These are phyloP conservation scores for Simalia tracyae DNA, from an alignment of 2,797 vertebrate species.

Conservation along the genomic window DNA sequence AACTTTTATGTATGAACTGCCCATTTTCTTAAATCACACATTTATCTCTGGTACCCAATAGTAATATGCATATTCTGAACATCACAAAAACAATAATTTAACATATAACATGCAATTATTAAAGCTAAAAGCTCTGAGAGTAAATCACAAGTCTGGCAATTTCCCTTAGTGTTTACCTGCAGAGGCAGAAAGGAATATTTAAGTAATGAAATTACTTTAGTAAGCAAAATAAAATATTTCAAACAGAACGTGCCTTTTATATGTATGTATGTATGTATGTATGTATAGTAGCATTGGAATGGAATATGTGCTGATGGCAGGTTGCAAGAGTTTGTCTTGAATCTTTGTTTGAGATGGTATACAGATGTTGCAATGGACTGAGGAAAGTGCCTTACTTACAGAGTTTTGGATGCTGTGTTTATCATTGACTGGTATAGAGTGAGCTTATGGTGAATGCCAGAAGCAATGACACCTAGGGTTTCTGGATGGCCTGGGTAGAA, in stretches of 20 bases:
- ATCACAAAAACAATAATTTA: conserved; percentile 60
- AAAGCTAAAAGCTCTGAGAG: conserved; percentile 60
- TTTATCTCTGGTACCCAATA: conserved; percentile 55
- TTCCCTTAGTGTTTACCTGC: conserved; percentile 40
- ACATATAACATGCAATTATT: conserved; percentile 46
- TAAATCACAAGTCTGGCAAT: conserved; percentile 58
- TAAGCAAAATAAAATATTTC: conserved; percentile 44
- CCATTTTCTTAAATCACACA: conserved; percentile 39
- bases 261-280: too few relatives aligned
- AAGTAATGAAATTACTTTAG: conserved; percentile 45
- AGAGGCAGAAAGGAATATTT: conserved; percentile 30
- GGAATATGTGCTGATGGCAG: neutral
- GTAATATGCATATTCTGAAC: conserved; percentile 42
- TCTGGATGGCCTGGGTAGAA: neutral
- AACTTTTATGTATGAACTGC: conserved; percentile 40
- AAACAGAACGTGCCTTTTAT: conserved; percentile 12
- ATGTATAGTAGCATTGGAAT: neutral
- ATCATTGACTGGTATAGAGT: neutral
- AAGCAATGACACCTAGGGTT: neutral
- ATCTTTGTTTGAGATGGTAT: neutral
- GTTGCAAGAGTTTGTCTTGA: neutral
- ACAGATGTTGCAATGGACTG: neutral
- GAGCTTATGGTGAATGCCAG: neutral
- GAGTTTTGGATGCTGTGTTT: neutral
- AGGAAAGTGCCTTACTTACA: neutral